Conservation (phyloP, 2,888 invertebrate genomes). For the Parapristionchus giblindavisi region DNA sequence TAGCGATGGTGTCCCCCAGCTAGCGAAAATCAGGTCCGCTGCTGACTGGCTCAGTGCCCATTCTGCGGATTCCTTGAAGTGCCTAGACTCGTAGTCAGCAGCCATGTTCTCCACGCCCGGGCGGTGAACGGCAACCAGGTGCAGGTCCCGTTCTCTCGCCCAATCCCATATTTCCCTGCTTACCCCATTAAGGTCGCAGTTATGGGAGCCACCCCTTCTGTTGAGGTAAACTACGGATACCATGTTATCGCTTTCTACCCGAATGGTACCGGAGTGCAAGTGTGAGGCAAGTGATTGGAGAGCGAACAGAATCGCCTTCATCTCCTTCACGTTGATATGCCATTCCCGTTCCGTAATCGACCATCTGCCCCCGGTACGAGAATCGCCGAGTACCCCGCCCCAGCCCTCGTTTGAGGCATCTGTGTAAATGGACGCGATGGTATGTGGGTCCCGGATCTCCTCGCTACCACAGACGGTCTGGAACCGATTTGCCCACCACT, state of each 20-base stretch:
- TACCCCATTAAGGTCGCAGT: not conserved
- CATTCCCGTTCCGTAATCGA: not conserved
- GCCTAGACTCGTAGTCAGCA: not conserved
- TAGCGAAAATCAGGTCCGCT: not conserved
- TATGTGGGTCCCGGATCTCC: not conserved
- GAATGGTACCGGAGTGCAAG: not conserved
- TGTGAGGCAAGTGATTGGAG: not conserved
- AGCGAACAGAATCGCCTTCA: not conserved
- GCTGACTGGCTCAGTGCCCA: not conserved
- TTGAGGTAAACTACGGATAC: conserved; percentile 15
- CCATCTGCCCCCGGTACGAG: conserved; percentile 26
- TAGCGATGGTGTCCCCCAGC: not conserved
- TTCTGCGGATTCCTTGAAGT: no score
- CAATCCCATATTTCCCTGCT: conserved; percentile 18
- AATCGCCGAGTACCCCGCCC: not conserved
- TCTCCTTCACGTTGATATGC: conserved; percentile 29
- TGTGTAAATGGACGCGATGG: conserved; percentile 2
- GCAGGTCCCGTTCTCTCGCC: not conserved
- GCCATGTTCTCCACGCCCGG: conserved; percentile 4
- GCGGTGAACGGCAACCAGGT: conserved; percentile 16
- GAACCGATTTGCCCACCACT: not conserved
- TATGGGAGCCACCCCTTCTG: conserved; percentile 5
- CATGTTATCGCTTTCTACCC: conserved; percentile 6
- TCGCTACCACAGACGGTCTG: not conserved
- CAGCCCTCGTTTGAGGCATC: conserved; percentile 32